These are phyloP conservation scores for Pedetes capensis DNA, from an alignment of 2,113 vertebrate species.

Conservation along the genomic window DNA sequence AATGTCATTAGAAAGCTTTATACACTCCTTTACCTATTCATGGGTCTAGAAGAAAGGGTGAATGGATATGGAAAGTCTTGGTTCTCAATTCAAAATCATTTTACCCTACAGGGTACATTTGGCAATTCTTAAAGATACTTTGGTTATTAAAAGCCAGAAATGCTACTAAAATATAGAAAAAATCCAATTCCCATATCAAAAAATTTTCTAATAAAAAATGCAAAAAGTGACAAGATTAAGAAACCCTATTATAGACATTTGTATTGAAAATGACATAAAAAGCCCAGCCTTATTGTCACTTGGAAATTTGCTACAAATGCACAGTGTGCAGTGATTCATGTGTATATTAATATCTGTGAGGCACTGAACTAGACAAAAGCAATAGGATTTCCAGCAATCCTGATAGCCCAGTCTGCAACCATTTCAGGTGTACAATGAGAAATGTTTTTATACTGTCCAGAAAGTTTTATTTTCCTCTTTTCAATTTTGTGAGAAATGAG, in stretches of 20 bases:
- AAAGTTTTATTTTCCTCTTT: not conserved
- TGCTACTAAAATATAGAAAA: not conserved
- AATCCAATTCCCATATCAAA: not conserved
- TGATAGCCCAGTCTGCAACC: fast-evolving
- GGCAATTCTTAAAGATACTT: not conserved
- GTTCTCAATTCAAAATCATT: not conserved
- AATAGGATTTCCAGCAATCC: too few species aligned
- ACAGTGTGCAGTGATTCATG: not conserved
- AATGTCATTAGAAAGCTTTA: not conserved
- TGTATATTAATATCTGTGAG: not conserved
- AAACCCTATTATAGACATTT: not conserved
- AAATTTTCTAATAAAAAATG: not conserved
- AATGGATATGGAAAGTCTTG: not conserved
- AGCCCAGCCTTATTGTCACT: not conserved
- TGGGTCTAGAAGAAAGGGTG: not conserved
- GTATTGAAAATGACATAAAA: not conserved
- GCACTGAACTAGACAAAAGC: not conserved
- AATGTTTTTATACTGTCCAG: not conserved
- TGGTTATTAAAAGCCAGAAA: not conserved
- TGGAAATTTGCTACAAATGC: not conserved
- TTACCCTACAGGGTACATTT: not conserved
- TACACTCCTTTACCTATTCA: fast-evolving
- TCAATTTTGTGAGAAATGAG: not conserved
- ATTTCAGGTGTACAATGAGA: not conserved
- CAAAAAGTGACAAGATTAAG: not conserved